Evolutionary conservation across 2,113 vertebrate species (phyloP).

Genomic region (Ranitomeya imitator): DNA sequence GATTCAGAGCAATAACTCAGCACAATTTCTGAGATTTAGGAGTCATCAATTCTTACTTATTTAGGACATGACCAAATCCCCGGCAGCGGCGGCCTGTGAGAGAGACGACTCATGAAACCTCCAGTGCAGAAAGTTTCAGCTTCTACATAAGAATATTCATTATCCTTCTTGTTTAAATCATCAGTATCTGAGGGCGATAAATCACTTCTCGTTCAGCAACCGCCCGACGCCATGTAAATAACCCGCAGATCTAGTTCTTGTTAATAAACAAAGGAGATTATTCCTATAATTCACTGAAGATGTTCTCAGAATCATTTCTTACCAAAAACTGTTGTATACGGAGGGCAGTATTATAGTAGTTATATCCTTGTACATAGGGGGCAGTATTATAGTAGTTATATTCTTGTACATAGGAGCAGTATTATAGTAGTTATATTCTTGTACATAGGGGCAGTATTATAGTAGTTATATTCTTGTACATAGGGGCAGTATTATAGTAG

Average conservation of each 20-base stretch:
- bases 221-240: slow-evolving; percentile 16
- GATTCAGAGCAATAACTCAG: background rate
- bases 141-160: background rate
- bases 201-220: background rate
- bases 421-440: background rate
- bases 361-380: background rate
- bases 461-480: no score
- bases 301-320: no score
- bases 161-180: background rate
- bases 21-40: background rate
- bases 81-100: background rate
- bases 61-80: background rate
- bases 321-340: background rate
- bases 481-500: no score
- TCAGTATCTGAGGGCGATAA: background rate
- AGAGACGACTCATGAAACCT: background rate
- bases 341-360: background rate
- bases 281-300: no score
- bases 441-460: no score
- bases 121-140: background rate
- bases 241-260: background rate
- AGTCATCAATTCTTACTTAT: background rate
- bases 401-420: background rate
- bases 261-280: no score
- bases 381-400: background rate